Percentiles rank a stretch among this genome's conserved stretches.
phyloP scores from a whole-genome alignment of 2,888 invertebrate genomes.

The Aricia artaxerxes region DNA sequence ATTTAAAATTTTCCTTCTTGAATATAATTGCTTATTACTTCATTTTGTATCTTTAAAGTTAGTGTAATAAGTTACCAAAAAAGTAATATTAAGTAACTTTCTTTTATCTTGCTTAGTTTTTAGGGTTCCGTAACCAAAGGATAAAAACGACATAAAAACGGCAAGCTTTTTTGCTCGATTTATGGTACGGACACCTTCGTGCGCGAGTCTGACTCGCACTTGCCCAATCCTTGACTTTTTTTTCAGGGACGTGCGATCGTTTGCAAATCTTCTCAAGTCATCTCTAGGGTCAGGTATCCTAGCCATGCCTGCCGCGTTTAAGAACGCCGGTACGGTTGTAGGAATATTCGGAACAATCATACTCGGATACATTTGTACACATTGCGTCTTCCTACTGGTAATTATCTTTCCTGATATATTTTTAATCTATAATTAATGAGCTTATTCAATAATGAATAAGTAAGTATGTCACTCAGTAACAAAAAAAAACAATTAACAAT shows the following conservation, averaged over 20 bases:
- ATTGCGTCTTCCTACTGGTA: slow-evolving; percentile 96
- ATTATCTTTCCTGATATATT: slow-evolving; percentile 51
- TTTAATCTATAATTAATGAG: too few relatives aligned
- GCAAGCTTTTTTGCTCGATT: too few relatives aligned
- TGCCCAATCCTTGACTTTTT: background rate
- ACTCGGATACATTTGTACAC: slow-evolving; percentile 93
- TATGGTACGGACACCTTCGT: too few relatives aligned
- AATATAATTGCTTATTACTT: background rate
- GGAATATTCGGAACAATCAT: slow-evolving; percentile 89
- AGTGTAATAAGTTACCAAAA: too few relatives aligned
- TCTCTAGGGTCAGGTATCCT: slow-evolving; percentile 96
- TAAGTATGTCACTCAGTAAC: too few relatives aligned
- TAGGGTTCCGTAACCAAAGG: too few relatives aligned
- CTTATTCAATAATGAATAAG: too few relatives aligned
- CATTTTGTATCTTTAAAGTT: background rate
- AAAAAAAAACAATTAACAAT: too few relatives aligned
- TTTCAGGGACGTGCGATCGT: slow-evolving; percentile 88
- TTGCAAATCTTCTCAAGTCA: slow-evolving; percentile 95
- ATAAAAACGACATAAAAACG: too few relatives aligned
- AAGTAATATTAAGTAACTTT: too few relatives aligned
- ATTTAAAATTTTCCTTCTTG: background rate
- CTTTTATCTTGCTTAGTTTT: too few relatives aligned
- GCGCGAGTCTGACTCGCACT: too few relatives aligned
- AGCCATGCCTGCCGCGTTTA: slow-evolving; percentile 94
- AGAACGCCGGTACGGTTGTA: slow-evolving; percentile 90